phyloP scores from a whole-genome alignment of 2,113 vertebrate genomes.

The Aldabrachelys gigantea region DNA sequence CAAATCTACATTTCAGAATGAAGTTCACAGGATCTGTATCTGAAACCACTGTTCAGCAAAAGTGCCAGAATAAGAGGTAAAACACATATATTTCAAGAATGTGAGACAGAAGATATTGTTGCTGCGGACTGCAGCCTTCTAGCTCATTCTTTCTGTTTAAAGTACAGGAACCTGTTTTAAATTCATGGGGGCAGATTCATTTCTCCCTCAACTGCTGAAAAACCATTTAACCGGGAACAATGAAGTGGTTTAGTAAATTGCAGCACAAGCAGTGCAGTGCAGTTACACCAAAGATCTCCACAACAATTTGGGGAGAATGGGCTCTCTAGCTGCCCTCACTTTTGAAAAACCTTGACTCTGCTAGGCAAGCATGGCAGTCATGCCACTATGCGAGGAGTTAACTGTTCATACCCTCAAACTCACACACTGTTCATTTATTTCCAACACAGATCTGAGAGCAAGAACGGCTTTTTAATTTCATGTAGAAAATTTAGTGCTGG shows the following conservation, averaged over 20 bases:
- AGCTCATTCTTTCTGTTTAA: not conserved
- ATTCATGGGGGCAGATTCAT: conserved; percentile 57
- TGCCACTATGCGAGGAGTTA: rapidly evolving
- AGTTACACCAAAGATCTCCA: not conserved
- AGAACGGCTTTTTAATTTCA: rapidly evolving
- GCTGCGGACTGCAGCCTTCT: not conserved
- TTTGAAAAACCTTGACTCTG: not conserved
- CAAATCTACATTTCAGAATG: rapidly evolving
- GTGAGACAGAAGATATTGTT: not conserved
- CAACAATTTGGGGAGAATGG: not conserved
- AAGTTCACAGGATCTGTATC: not conserved
- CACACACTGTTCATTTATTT: not conserved
- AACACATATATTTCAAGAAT: not conserved
- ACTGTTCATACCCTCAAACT: not conserved
- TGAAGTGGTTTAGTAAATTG: conserved; percentile 31
- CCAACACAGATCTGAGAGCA: not conserved
- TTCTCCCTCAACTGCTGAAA: conserved; percentile 53
- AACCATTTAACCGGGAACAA: conserved; percentile 56
- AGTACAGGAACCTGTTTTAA: conserved; percentile 42
- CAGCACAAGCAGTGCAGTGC: not conserved
- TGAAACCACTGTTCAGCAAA: not conserved
- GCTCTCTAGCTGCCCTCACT: not conserved
- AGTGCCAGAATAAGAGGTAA: not conserved
- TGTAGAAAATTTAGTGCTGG: not conserved
- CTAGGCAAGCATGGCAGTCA: not conserved